These are phyloP conservation scores for Morone chrysops DNA, from an alignment of 2,113 vertebrate species.

Conservation along the genomic window DNA sequence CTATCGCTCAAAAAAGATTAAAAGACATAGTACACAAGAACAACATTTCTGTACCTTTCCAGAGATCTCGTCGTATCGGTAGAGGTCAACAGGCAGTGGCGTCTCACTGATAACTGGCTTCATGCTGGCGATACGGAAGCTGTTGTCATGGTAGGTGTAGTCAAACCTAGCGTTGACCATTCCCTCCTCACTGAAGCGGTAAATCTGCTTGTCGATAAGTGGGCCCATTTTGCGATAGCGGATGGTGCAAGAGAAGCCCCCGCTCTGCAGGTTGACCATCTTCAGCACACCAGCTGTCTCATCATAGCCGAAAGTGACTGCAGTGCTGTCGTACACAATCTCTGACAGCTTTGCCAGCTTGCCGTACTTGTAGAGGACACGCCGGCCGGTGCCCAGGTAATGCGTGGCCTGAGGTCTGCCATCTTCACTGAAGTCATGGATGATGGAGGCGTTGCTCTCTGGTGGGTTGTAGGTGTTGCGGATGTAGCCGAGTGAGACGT, in stretches of 20 bases:
- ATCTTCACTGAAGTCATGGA: slow-evolving; percentile 96
- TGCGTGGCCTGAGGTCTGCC: slow-evolving; percentile 92
- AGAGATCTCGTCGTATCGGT: slow-evolving; percentile 98
- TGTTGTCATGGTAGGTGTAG: slow-evolving; percentile 98
- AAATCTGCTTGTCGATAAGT: slow-evolving; percentile 97
- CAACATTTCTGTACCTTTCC: slow-evolving; percentile 86
- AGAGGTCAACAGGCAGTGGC: slow-evolving; percentile 96
- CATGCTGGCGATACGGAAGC: slow-evolving; percentile 98
- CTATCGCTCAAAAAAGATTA: neutral
- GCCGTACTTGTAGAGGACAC: slow-evolving; percentile 98
- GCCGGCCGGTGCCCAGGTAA: slow-evolving; percentile 93
- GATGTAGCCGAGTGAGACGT: slow-evolving; percentile 96
- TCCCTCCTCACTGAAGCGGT: slow-evolving; percentile 97
- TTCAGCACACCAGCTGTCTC: slow-evolving; percentile 96
- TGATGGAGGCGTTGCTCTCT: slow-evolving; percentile 96
- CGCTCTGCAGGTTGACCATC: slow-evolving; percentile 98
- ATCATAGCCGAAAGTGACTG: slow-evolving; percentile 95
- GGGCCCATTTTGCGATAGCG: slow-evolving; percentile 97
- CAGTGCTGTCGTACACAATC: slow-evolving; percentile 96
- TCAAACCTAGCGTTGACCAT: slow-evolving; percentile 99
- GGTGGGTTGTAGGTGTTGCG: slow-evolving; percentile 97
- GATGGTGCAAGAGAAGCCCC: slow-evolving; percentile 97
- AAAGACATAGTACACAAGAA: neutral
- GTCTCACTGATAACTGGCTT: slow-evolving; percentile 98
- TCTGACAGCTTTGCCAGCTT: slow-evolving; percentile 96